These are phyloP conservation scores for Tetragonula carbonaria DNA, from an alignment of 2,888 invertebrate species.

Conservation along the genomic window DNA sequence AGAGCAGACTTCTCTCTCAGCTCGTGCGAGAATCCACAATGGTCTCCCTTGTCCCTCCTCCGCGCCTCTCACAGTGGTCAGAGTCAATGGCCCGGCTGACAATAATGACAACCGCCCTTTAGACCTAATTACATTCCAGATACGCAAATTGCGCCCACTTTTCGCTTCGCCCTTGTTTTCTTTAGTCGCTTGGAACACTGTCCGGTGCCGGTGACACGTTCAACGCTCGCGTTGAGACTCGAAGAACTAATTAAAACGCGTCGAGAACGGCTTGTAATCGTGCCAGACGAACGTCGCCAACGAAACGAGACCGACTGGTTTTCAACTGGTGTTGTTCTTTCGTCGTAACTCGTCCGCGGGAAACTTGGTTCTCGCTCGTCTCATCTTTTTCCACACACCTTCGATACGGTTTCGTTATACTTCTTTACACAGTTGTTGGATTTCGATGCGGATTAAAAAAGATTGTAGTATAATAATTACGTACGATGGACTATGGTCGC, in stretches of 20 bases:
- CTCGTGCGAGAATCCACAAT: conserved; percentile 67
- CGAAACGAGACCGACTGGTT: too few relatives aligned
- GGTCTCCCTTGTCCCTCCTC: conserved; percentile 57
- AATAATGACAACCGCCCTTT: conserved; percentile 74
- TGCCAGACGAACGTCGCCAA: too few relatives aligned
- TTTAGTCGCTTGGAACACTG: background rate
- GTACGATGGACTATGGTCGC: too few relatives aligned
- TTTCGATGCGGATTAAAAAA: too few relatives aligned
- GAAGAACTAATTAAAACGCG: conserved; percentile 26
- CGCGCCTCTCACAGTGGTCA: conserved; percentile 64
- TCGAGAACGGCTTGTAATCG: background rate
- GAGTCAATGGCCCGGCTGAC: conserved; percentile 74
- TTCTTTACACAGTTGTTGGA: too few relatives aligned
- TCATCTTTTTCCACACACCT: too few relatives aligned
- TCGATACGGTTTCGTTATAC: too few relatives aligned
- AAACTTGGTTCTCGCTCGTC: too few relatives aligned
- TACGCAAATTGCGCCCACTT: conserved; percentile 44
- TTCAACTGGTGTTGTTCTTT: too few relatives aligned
- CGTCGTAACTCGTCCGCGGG: too few relatives aligned
- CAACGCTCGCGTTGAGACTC: conserved; percentile 11
- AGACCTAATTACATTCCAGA: conserved; percentile 78
- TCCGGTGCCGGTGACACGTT: conserved; percentile 3
- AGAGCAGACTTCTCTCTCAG: conserved; percentile 44
- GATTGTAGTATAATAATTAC: too few relatives aligned
- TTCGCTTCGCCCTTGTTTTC: conserved; percentile 41